Conservation (phyloP, 2,797 vertebrate species). For the Pitangus sulphuratus region DNA sequence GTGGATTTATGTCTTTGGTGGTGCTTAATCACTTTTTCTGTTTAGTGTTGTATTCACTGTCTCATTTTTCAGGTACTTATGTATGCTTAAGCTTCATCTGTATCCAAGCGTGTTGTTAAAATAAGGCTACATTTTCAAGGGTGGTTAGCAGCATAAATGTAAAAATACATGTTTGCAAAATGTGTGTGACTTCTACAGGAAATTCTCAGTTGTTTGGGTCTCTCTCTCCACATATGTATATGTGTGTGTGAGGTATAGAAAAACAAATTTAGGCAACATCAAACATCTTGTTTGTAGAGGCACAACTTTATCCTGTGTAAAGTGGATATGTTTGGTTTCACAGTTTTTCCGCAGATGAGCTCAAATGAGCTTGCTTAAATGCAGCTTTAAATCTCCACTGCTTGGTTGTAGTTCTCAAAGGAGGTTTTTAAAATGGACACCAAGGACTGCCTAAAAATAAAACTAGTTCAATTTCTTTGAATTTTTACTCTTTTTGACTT, state of each 20-base stretch:
- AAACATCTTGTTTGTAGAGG: not conserved
- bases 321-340: not conserved
- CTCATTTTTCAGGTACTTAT: not conserved
- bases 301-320: not conserved
- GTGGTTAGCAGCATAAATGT: not conserved
- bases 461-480: not conserved
- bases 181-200: not conserved
- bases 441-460: constrained; percentile 5
- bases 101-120: not conserved
- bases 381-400: not conserved
- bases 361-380: not conserved
- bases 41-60: not conserved
- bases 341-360: not conserved
- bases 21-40: not conserved
- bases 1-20: not conserved
- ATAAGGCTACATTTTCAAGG: not conserved
- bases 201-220: not conserved
- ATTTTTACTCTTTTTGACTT: not conserved
- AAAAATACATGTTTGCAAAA: not conserved
- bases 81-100: not conserved
- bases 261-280: not conserved
- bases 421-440: not conserved
- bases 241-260: not conserved
- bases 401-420: not conserved
- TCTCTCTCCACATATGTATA: fast-evolving